Base-by-base conservation (phyloP, 2,797 vertebrate species). In the Sternotherus odoratus region DNA sequence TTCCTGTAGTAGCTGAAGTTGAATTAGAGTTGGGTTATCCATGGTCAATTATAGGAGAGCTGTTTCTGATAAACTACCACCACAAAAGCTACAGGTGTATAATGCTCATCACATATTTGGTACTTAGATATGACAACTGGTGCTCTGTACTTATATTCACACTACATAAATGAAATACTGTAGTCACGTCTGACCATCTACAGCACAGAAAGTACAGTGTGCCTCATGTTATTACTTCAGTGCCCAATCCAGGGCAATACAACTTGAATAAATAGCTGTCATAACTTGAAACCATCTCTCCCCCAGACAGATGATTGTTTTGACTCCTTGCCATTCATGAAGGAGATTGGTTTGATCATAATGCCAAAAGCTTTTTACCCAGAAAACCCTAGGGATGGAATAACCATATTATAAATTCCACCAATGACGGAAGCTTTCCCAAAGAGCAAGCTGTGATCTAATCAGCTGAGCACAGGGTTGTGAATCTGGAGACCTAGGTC, bases 401-500 rank as follows among this genome's bases (percentile, higher is more conserved):
- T 3, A 82, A 12, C 26, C 0, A 0, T 0, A 8, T 26, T 39
- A 90, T 0, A 36, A 46, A 54, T 88, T 86, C 66, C 48, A 89
- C 87, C 54, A 77, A 57, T 30, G 74, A 77, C 86, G 46, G 84
- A 5, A 4, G 17, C 19, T 90, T 95, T 93, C 96, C 96, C 96
- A 91, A 92, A 96, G 95, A 96, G 94, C 96, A 94, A 95, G 96
- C 96, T 95, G 91, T 95, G 82, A 93, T 88, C 91, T 66, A 89
- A 79, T 8, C 43, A 48, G 91, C 85, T 16, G 82, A 79, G 78
- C 4, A 24, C 81, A 87, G 81, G 91, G 19, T n/a, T 82, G 79
- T 53, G 46, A 82, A 69, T 1, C 17, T 33, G 74, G 39, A 30
- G 24, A 57, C 24, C 2, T 11, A 49, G 75, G 46, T 6, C 39